Conservation (phyloP, 2,888 invertebrate genomes). For the Danaus chrysippus region DNA sequence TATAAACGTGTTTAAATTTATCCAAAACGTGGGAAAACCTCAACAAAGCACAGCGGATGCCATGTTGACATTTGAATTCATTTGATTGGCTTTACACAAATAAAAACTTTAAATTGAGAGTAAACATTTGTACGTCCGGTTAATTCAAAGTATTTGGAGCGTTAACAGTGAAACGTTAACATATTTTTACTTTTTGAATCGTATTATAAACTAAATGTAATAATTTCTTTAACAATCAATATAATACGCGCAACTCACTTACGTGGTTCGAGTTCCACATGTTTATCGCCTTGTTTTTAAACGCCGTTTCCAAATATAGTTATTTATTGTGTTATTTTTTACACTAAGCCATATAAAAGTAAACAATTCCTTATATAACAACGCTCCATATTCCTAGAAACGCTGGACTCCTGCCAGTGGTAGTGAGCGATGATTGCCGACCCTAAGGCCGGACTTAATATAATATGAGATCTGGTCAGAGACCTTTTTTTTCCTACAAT, state of each 20-base stretch:
- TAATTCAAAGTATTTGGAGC: constrained; percentile 1
- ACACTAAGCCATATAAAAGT: constrained; percentile 12
- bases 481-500: too few relatives aligned
- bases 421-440: constrained; percentile 14
- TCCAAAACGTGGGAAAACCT: not conserved
- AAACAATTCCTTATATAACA: constrained; percentile 16
- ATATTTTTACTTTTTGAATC: not conserved
- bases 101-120: constrained; percentile 1
- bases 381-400: constrained; percentile 21
- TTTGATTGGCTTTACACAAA: not conserved
- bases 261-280: too few relatives aligned
- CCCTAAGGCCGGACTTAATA: not conserved
- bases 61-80: not conserved
- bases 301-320: not conserved
- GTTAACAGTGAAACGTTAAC: not conserved
- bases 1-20: not conserved
- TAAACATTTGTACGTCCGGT: not conserved
- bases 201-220: too few relatives aligned
- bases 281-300: too few relatives aligned
- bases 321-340: not conserved
- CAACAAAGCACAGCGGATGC: not conserved
- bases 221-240: too few relatives aligned
- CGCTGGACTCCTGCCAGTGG: constrained; percentile 22
- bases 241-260: too few relatives aligned
- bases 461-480: too few relatives aligned